Base-by-base conservation (phyloP, 2,888 invertebrate genomes). In the Orchesella flavescens region DNA sequence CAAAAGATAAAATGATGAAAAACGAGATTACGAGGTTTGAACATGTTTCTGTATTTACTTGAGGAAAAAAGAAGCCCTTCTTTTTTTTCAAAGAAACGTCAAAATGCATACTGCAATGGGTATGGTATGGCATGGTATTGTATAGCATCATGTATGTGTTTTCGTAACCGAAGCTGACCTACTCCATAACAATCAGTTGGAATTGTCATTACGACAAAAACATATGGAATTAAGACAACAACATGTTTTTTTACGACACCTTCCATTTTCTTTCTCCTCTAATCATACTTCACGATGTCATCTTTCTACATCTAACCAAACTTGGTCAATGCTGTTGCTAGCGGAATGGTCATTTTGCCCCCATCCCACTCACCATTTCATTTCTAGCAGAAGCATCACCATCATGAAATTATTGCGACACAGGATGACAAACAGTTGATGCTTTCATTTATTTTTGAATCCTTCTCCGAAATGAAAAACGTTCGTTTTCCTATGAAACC, bases 1-100 rank as follows among this genome's bases (percentile, higher is more conserved):
- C 78, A 78, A 78, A 69, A 21, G 63, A 71, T 59, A 68, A 53
- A 71, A 79, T 78, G 63, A 79, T 79, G 79, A 79, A 79, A 79
- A 79, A 72, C 72, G 55, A 65, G 72, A 79, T 79, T 79, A 72
- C 65, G 21, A 21, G 44, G 49, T 71, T 46, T 63, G 71, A 61
- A 57, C 53, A 19, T 53, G 21, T 5, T 44, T 12, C 65, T 17
- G n/a, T 59, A 63, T 57, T 61, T n/a, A n/a, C 34, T 34, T 7
- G 3, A 7, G 34, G 34, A 34, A 4, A 34, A 34, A 34, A 34
- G 7, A 34, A 34, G 7, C 2, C 34, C 34, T 34, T 2, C 34
- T 7, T 34, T 34, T 34, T 7, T 4, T 4, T 7, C 23, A 21
- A 5, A 61, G 61, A 15, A 73, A 44, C 23, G 68, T 12, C 19